Percentiles rank a stretch among this genome's conserved stretches.
Evolutionary conservation across 1,140 invertebrate species (phyloP).

Genomic region (Drosophila teissieri): DNA sequence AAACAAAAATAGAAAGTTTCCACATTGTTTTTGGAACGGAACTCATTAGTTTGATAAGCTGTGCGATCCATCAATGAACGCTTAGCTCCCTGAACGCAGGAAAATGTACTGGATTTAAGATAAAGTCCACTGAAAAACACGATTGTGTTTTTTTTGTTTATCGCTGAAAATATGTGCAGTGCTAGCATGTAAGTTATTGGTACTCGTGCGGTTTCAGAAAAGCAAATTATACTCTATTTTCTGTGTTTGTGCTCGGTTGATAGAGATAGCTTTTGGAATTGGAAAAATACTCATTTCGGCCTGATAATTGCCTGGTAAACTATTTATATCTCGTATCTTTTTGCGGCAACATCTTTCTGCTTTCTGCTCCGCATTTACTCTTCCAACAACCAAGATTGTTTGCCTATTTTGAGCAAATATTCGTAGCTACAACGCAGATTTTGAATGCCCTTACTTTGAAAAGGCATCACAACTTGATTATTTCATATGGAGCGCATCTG

Average conservation of each 20-base stretch:
- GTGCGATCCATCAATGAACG: constrained; percentile 26
- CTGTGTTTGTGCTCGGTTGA: background rate
- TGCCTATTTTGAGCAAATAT: constrained; percentile 30
- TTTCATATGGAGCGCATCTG: constrained; percentile 8
- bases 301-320: constrained; percentile 39
- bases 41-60: constrained; percentile 39
- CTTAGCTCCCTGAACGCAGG: background rate
- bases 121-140: constrained; percentile 8
- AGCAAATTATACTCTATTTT: constrained; percentile 8
- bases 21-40: constrained; percentile 12
- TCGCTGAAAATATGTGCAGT: constrained; percentile 14
- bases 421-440: background rate
- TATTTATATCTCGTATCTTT: constrained; percentile 47
- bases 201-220: background rate
- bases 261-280: constrained; percentile 8
- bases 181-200: constrained; percentile 12
- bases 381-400: constrained; percentile 35
- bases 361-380: constrained; percentile 27
- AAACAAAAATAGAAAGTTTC: constrained; percentile 52
- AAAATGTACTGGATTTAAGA: constrained; percentile 11
- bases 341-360: constrained; percentile 37
- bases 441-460: constrained; percentile 9
- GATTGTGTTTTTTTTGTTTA: constrained; percentile 20
- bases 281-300: constrained; percentile 10
- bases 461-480: too few species aligned